These are phyloP conservation scores for Pollenia angustigena DNA, from an alignment of 2,888 invertebrate species.

Conservation along the genomic window DNA sequence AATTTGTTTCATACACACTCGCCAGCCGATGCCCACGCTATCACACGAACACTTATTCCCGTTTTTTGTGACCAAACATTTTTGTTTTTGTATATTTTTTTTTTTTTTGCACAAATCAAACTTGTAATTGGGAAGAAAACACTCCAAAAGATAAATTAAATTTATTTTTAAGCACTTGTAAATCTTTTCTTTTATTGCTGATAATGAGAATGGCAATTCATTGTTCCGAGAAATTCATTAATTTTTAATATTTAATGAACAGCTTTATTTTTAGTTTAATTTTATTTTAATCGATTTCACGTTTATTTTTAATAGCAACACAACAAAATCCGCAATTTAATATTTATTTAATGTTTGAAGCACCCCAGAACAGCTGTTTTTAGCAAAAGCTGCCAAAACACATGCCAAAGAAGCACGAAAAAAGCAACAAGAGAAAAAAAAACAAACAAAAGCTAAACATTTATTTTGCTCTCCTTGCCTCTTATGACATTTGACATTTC, in stretches of 20 bases:
- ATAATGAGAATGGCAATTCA: background rate
- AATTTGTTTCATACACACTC: slow-evolving; percentile 39
- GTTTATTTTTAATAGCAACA: slow-evolving; percentile 59
- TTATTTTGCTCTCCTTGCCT: background rate
- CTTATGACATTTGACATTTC: slow-evolving; percentile 64
- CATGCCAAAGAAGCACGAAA: background rate
- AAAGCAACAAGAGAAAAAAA: background rate
- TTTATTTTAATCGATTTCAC: slow-evolving; percentile 57
- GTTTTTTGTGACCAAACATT: slow-evolving; percentile 31
- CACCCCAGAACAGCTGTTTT: slow-evolving; percentile 64
- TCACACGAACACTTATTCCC: background rate
- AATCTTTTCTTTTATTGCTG: background rate
- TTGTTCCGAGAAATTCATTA: slow-evolving; percentile 38
- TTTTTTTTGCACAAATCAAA: slow-evolving; percentile 21
- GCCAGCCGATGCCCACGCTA: background rate
- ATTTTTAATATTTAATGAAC: slow-evolving; percentile 6
- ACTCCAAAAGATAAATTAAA: background rate
- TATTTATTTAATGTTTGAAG: slow-evolving; percentile 17
- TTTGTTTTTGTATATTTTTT: background rate
- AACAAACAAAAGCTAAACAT: slow-evolving; percentile 20
- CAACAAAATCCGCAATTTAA: slow-evolving; percentile 14
- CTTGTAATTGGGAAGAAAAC: background rate
- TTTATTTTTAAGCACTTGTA: slow-evolving; percentile 3
- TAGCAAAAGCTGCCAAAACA: slow-evolving; percentile 61
- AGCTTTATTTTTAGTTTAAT: slow-evolving; percentile 37